Base-by-base conservation (phyloP, 2,888 invertebrate species). In the Eristalinus sepulchralis region DNA sequence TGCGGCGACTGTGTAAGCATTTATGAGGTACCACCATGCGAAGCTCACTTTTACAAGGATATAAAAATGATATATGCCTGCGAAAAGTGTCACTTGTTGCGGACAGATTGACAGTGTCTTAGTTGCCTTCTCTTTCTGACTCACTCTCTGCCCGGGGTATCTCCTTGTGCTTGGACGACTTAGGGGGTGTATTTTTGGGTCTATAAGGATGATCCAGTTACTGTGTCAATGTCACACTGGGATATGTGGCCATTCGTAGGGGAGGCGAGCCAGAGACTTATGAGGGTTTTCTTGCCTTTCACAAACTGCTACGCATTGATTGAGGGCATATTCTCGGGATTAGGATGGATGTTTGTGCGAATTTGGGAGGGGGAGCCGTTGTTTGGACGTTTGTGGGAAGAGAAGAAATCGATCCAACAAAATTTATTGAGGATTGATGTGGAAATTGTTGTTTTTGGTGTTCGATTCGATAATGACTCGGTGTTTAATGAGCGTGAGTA, bases 51-150 rank as follows among this genome's bases (percentile, higher is more conserved):
- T 62, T 64, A 75, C 60, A 80, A 72, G 79, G 78, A 81, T 72
- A 83, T 90, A 90, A 90, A 91, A 89, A 90, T 91, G 90, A 91
- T 90, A 90, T 90, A 90, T 90, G 91, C 89, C 88, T 89, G 90
- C 88, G 89, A 91, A 91, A 91, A 89, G 85, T 90, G 89, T 91
- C 91, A 91, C 91, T 91, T 89, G 88, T 88, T 89, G 89, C 88
- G 57, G 79, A 80, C 79, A 83, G 76, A 81, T 86, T 79, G 82
- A 34, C 71, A 79, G 72, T 67, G 67, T 75, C 17, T 71, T 33
- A 33, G 55, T 67, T 31, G 17, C 13, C 57, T 57, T 39, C 6
- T 57, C 11, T n/a, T 6, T 34, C 17, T 17, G n/a, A 8, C 47
- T 8, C 8, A 6, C 17, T 9, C n/a, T n/a, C n/a, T n/a, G n/a